Base-by-base conservation (phyloP, 2,888 invertebrate genomes). In the Acrobasis repandana region DNA sequence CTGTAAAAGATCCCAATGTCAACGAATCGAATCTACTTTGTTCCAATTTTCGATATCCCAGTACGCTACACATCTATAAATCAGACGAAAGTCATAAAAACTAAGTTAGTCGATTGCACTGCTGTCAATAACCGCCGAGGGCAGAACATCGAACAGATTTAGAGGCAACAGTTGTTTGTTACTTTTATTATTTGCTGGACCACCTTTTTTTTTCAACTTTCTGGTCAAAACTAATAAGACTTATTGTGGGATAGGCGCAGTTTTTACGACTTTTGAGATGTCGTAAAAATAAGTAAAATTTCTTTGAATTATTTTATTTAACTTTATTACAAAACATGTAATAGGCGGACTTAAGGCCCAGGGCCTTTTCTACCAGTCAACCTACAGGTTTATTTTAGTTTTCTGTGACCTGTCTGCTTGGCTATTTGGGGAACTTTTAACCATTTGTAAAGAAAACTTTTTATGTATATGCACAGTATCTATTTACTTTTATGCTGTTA, bases 31-130 rank as follows among this genome's bases (percentile, higher is more conserved):
- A n/a, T 43, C 14, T 43, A 43, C 4, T 14, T 43, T 1, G 43
- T 43, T n/a, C 43, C n/a, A 43, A 43, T 43, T 43, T n/a, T n/a
- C 14, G n/a, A 43, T 43, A 4, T 28, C 28, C 28, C 14, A 43
- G n/a, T n/a, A 14, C 43, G 43, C 14, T 50, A 28, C 28, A n/a
- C 11, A n/a, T 11, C 14, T n/a, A 50, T 50, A 50, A 50, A 50
- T 50, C 50, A n/a, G 50, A 14, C 14, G 14, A 50, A 28, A 50
- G 28, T 16, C 16, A 36, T 52, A 52, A 52, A 52, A 52, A 43
- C 43, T 43, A 43, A 52, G 10, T 52, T 52, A 15, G 52, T 36
- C 36, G 9, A 36, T 36, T 52, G 34, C 36, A 52, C 16, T 36
- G 9, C 52, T 36, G 36, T 9, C 15, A 34, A 15, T 36, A 52